Percentiles rank a stretch among this genome's conserved stretches.
Evolutionary conservation across 2,888 invertebrate genomes (phyloP).

Genomic region (Metopia argyrocephala): DNA sequence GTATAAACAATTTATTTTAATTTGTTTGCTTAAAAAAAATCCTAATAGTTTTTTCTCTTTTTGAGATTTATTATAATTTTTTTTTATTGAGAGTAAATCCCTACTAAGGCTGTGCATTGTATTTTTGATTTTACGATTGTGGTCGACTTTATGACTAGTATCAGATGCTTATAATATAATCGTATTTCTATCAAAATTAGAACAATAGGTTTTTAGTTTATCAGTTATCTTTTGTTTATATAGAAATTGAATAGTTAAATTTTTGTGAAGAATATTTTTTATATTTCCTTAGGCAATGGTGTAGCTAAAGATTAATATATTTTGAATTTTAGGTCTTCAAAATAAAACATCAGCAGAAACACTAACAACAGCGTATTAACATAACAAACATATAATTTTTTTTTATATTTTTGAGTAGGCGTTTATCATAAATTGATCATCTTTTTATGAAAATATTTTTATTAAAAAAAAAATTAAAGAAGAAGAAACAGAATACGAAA

Average conservation of each 20-base stretch:
- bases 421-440: constrained; percentile 47
- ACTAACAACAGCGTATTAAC: not conserved
- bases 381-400: not conserved
- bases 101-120: too few relatives aligned
- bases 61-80: not conserved
- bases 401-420: constrained; percentile 38
- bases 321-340: not conserved
- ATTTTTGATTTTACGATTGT: too few relatives aligned
- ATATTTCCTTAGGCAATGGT: not conserved
- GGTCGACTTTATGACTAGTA: too few relatives aligned
- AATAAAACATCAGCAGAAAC: not conserved
- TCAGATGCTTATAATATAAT: too few relatives aligned
- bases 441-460: constrained; percentile 4
- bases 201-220: too few relatives aligned
- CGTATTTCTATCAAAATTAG: too few relatives aligned
- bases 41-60: too few relatives aligned
- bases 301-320: not conserved
- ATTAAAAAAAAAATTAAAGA: not conserved
- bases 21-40: constrained; percentile 9
- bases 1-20: constrained; percentile 26
- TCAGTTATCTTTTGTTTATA: too few relatives aligned
- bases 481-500: not conserved
- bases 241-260: too few relatives aligned
- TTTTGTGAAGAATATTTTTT: not conserved
- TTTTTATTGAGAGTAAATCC: too few relatives aligned